Base-by-base conservation (phyloP, 2,797 vertebrate species). In the Cephalopachus bancanus region DNA sequence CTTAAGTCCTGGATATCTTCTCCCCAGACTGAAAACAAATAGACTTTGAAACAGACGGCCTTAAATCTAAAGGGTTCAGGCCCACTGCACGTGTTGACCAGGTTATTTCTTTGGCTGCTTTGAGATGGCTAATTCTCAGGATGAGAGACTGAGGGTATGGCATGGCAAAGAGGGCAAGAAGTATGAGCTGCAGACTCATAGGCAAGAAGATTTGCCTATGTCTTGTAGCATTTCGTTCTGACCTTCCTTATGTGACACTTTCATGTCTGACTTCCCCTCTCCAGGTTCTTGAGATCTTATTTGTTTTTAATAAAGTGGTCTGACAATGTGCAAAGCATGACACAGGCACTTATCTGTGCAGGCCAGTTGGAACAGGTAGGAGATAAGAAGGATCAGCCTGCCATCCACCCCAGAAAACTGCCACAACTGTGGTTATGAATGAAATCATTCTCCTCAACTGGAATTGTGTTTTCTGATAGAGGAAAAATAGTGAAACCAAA, bases 271-370 rank as follows among this genome's bases (percentile, higher is more conserved):
- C 80, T 83, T 92, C 64, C 49, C 33, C 5, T 59, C 26, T 53
- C 79, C 5, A 72, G 57, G 51, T 55, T 55, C 84, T 79, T 89
- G 78, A 78, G 55, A 19, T 74, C 33, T 17, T 81, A 76, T 67
- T 93, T 74, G 19, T 72, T 96, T 91, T 89, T 44, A 60, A 49
- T 22, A 33, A 60, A 76, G 67, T 81, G 28, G 22, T n/a, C 91
- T 76, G 55, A 53, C 4, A 24, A 10, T 14, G 53, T 65, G 30
- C 33, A n/a, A 90, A 57, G 5, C 37, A 51, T 3, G 4, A 74
- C 59, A 72, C 62, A 17, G 60, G 49, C 10, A 4, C 30, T 10
- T 3, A 12, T 22, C 4, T 16, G 51, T 37, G 76, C 15, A 65
- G 72, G 12, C 19, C 7, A 7, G 53, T 12, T 28, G 22, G 75